Conservation (phyloP, 2,113 vertebrate species). For the Atlantisia rogersi region DNA sequence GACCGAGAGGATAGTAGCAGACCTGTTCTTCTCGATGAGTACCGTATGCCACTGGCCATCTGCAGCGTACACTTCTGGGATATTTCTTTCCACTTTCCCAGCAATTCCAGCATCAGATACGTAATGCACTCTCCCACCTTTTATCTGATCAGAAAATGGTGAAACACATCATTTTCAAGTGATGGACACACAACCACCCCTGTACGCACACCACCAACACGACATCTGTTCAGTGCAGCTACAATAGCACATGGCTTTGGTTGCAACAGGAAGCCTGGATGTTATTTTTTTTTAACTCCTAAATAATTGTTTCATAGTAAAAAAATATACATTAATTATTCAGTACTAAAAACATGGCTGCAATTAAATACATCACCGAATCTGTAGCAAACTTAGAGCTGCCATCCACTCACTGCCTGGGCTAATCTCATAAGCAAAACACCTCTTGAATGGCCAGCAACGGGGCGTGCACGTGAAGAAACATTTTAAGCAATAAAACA, state of each 20-base stretch:
- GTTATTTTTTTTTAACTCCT: neutral
- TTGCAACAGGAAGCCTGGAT: neutral
- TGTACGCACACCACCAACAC: accelerated
- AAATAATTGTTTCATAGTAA: neutral
- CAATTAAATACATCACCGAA: neutral
- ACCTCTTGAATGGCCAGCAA: neutral
- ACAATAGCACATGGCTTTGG: accelerated
- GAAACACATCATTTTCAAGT: neutral
- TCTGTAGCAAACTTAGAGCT: neutral
- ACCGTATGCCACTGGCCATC: constrained; percentile 95
- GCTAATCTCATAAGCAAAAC: neutral
- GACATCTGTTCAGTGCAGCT: neutral
- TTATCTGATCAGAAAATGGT: constrained; percentile 77
- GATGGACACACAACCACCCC: neutral
- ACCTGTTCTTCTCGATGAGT: constrained; percentile 84
- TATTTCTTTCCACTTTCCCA: constrained; percentile 91
- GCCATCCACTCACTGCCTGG: neutral
- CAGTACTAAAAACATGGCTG: neutral
- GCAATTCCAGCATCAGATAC: constrained; percentile 89
- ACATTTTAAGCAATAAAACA: neutral
- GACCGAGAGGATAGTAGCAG: constrained; percentile 80
- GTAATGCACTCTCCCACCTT: constrained; percentile 91
- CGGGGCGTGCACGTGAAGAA: neutral
- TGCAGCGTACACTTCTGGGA: constrained; percentile 82
- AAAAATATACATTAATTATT: neutral